Base-by-base conservation (phyloP, 2,113 vertebrate species). In the Hiodon alosoides region DNA sequence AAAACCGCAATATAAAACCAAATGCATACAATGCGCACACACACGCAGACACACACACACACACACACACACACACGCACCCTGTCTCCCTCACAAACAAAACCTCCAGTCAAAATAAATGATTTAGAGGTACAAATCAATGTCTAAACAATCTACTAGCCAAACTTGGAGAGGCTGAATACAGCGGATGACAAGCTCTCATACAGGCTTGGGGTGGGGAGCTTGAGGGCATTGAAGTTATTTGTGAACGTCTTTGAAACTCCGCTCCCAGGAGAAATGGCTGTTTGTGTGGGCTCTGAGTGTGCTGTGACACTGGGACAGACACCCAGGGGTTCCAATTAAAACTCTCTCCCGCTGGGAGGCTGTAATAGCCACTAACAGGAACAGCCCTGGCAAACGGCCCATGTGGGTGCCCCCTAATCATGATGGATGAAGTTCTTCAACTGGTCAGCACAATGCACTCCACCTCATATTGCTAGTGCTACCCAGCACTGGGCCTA, bases 281-380 rank as follows among this genome's bases (percentile, higher is more conserved):
- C 82, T 79, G 82, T 58, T 80, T 81, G 78, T 86, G 79, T 80
- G 83, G 85, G 88, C 76, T 82, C 70, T 31, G 47, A 47, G 52
- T 85, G 83, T 79, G 81, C 79, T 76, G 85, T 87, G 84, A 86
- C 86, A 88, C 81, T 73, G 14, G 81, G 82, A 81, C 83, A 87
- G 84, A 85, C 86, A 85, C 81, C 86, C 84, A 83, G 84, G 89
- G 85, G 88, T 87, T 86, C 90, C 89, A 91, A 90, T 90, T 91
- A 91, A 90, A 90, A 86, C 75, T 78, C 82, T 83, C 85, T 84
- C 89, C 88, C 86, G 86, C 86, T 87, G 88, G 83, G 83, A 88
- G 81, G 82, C 77, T 50, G 79, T 86, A 85, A 87, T 82, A 84
- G 85, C 85, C 81, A 82, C 81, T 86, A 83, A 87, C 64, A 47